phyloP scores from a whole-genome alignment of 2,113 vertebrate genomes.

The Cavia porcellus region DNA sequence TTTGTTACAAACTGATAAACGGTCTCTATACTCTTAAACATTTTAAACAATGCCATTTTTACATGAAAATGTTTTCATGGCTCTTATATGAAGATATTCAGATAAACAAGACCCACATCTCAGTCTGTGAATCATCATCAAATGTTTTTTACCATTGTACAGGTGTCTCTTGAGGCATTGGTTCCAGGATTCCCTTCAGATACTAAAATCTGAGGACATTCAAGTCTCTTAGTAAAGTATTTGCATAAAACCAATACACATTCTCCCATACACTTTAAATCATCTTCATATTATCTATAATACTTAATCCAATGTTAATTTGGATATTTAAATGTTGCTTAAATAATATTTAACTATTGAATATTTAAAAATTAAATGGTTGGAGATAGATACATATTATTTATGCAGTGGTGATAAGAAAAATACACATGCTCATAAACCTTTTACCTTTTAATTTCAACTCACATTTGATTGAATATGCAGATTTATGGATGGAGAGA shows the following conservation, averaged over 20 bases:
- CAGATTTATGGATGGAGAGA: background rate
- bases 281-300: background rate
- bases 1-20: background rate
- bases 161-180: background rate
- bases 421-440: background rate
- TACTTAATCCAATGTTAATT: background rate
- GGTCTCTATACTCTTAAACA: background rate
- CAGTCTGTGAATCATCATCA: background rate
- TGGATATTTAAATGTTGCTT: background rate
- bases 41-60: background rate
- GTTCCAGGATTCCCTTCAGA: background rate
- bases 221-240: background rate
- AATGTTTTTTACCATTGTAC: background rate
- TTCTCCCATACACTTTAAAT: background rate
- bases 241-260: background rate
- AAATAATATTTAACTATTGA: background rate
- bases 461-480: background rate
- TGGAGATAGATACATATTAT: background rate
- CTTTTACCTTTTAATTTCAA: background rate
- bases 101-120: background rate
- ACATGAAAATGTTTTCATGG: background rate
- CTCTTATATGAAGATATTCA: background rate
- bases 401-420: background rate
- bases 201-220: background rate
- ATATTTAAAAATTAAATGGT: background rate